phyloP scores from a whole-genome alignment of 2,797 vertebrate species.

The Psittacula echo region DNA sequence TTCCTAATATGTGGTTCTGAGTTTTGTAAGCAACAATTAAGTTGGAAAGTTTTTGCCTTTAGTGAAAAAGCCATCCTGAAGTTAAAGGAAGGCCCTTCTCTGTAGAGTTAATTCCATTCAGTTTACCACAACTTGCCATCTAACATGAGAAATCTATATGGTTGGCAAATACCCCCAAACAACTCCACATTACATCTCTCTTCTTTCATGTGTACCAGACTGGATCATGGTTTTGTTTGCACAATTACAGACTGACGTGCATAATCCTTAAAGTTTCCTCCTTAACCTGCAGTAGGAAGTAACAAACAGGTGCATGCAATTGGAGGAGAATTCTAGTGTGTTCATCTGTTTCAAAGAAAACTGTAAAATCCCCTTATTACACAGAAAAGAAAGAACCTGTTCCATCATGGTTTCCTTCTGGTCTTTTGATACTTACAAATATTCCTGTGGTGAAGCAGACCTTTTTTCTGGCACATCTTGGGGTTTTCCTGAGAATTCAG shows the following conservation, averaged over 20 bases:
- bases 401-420: not conserved
- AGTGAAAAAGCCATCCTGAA: not conserved
- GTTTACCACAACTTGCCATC: not conserved
- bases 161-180: not conserved
- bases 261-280: not conserved
- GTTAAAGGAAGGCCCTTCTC: not conserved
- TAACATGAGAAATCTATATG: not conserved
- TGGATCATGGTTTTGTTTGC: not conserved
- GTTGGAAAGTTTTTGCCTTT: not conserved
- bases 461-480: slow-evolving; percentile 73
- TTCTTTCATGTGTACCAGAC: not conserved
- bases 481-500: slow-evolving; percentile 85
- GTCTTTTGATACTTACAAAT: slow-evolving; percentile 72
- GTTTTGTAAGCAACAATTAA: not conserved
- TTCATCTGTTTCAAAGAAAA: not conserved
- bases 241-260: not conserved
- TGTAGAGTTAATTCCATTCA: not conserved
- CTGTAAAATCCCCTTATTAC: not conserved
- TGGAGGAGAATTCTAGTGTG: not conserved
- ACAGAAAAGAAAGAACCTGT: not conserved
- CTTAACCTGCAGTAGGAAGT: not conserved
- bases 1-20: not conserved
- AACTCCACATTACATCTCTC: not conserved
- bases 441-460: slow-evolving; percentile 65
- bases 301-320: accelerated